phyloP scores from a whole-genome alignment of 2,797 vertebrate species.

The Alosa sapidissima region DNA sequence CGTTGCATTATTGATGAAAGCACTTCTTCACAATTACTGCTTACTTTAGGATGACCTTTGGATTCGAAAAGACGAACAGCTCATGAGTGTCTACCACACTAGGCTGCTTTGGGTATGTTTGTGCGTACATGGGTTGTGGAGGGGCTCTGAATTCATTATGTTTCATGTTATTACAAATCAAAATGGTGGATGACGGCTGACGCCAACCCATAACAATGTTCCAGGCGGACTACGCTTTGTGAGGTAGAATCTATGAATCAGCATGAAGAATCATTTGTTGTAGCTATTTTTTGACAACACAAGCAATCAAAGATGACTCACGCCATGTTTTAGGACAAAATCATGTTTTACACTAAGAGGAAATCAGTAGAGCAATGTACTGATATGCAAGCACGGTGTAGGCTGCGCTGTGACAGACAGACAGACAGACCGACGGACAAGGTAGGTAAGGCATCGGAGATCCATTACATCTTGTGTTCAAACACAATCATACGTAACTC shows the following conservation, averaged over 20 bases:
- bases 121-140: not conserved
- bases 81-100: not conserved
- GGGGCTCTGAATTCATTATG: not conserved
- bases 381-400: not conserved
- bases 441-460: not conserved
- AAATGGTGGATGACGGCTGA: not conserved
- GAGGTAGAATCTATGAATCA: not conserved
- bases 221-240: not conserved
- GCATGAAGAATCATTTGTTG: not conserved
- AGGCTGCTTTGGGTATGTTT: not conserved
- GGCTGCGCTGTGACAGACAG: not conserved
- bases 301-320: slow-evolving; percentile 4
- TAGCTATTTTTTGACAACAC: not conserved
- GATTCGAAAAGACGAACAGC: not conserved
- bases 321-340: not conserved
- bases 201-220: not conserved
- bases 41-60: slow-evolving; percentile 10
- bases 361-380: not conserved
- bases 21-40: slow-evolving; percentile 14
- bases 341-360: not conserved
- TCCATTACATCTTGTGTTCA: not conserved
- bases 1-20: slow-evolving; percentile 22
- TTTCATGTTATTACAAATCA: not conserved
- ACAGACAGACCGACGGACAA: not conserved
- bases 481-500: not conserved